Conservation (phyloP, 2,888 invertebrate species). For the Drosophila putrida region DNA sequence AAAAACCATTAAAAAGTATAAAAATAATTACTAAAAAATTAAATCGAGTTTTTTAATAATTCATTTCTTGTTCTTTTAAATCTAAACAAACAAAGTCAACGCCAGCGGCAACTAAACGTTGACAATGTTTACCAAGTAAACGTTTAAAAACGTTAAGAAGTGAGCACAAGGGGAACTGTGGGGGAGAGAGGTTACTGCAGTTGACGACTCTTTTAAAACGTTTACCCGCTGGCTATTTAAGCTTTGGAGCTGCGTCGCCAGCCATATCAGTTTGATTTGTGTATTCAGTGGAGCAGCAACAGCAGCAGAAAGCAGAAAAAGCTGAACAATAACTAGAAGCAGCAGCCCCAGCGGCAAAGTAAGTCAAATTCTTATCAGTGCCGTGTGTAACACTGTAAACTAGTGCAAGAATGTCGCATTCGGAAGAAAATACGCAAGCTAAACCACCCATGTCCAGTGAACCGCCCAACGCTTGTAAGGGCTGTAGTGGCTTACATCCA, state of each 20-base stretch:
- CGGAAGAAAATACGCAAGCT: conserved; percentile 43
- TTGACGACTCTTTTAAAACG: conserved; percentile 26
- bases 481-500: conserved; percentile 52
- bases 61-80: neutral
- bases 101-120: conserved; percentile 9
- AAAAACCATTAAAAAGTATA: conserved; percentile 57
- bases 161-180: neutral
- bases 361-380: conserved; percentile 44
- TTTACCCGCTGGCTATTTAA: conserved; percentile 53
- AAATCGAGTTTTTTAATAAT: conserved; percentile 4
- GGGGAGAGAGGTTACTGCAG: neutral
- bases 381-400: conserved; percentile 32
- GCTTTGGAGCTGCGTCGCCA: conserved; percentile 10
- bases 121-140: conserved; percentile 21
- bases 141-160: neutral
- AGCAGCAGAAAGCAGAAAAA: neutral
- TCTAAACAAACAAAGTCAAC: conserved; percentile 1
- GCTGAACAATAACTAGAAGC: conserved; percentile 13
- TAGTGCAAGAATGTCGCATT: conserved; percentile 58
- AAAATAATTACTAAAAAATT: conserved; percentile 37
- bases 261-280: conserved; percentile 55
- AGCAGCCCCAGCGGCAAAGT: conserved; percentile 11
- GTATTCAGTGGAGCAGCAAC: conserved; percentile 38
- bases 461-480: conserved; percentile 49
- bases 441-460: conserved; percentile 1